Evolutionary conservation across 2,888 invertebrate species (phyloP), one percentile per base, ranked within the genome.

Genomic region (Rhodophaea formosa): DNA sequence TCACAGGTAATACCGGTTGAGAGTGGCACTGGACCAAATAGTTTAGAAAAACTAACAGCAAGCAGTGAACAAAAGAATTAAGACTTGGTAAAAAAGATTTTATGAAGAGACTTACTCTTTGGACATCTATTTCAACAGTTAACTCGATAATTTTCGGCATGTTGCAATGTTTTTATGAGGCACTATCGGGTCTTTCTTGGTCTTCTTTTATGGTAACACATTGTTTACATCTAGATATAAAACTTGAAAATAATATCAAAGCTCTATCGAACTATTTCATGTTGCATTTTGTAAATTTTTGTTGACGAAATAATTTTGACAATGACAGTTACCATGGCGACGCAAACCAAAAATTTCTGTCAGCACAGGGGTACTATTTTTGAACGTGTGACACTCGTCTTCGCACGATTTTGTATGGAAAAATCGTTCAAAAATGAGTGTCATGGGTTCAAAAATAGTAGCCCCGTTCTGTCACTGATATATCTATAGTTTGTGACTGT

Each of bases 81-180:
- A 23, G 32, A 32, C 32, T 10, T 8, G 35, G 12, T n/a, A 3
- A 2, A 72, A n/a, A 55, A 44, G 15, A 8, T 44, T 39, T 35
- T 29, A 32, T 15, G 32, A 15, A 54, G 14, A 42, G 30, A 79
- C 82, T 79, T 79, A 93, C 93, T 70, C 84, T 92, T 75, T 93
- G 92, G 43, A 94, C 72, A 67, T 92, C 88, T 57, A 94, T 77
- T 85, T 93, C 92, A 58, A 93, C 89, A 69, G 92, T 92, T 60
- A 93, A 82, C 72, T 93, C 90, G 65, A 93, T 92, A 60, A 88
- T 87, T 86, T 93, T 93, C 62, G 90, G 90, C 90, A 90, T 90
- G 59, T 65, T 82, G 69, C 59, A 72, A 59, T 58, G 62, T 43
- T 39, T 8, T 29, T 43, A 17, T 53, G 2, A 29, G 7, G 1